phyloP scores from a whole-genome alignment of 2,797 vertebrate genomes.

The Karalla daura region DNA sequence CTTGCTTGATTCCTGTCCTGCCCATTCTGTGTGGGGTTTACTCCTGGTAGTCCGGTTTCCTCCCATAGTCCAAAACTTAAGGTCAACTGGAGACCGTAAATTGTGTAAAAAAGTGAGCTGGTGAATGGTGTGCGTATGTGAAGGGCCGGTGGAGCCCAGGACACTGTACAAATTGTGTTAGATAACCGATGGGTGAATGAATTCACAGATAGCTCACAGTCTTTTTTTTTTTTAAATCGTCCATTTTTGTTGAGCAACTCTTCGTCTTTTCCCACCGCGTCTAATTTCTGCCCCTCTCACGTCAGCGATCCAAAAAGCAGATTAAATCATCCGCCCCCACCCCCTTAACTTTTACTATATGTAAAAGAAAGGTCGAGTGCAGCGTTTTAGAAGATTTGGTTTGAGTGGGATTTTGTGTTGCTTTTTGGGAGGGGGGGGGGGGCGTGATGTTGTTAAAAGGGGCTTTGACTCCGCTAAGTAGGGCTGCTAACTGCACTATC shows the following conservation, averaged over 20 bases:
- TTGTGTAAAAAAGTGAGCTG: not conserved
- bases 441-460: too few relatives aligned
- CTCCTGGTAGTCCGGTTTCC: too few relatives aligned
- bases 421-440: conserved; percentile 47
- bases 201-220: not conserved
- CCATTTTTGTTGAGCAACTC: too few relatives aligned
- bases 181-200: not conserved
- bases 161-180: not conserved
- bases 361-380: not conserved
- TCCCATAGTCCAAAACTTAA: not conserved
- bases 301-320: conserved; percentile 34
- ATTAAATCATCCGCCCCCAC: conserved; percentile 37
- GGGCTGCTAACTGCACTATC: conserved; percentile 50
- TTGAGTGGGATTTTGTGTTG: conserved; percentile 50
- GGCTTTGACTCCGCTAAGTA: conserved; percentile 57
- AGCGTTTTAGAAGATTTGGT: conserved; percentile 57
- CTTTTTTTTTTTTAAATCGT: not conserved
- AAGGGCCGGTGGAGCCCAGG: not conserved
- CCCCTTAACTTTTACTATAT: conserved; percentile 52
- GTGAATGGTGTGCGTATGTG: not conserved
- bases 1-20: too few relatives aligned
- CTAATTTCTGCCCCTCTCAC: not conserved
- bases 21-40: too few relatives aligned
- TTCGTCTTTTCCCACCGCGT: not conserved
- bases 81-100: too few relatives aligned